Percentiles rank a stretch among this genome's conserved stretches.
These are phyloP conservation scores for Scomber japonicus DNA, from an alignment of 2,113 vertebrate genomes.

Conservation along the genomic window DNA sequence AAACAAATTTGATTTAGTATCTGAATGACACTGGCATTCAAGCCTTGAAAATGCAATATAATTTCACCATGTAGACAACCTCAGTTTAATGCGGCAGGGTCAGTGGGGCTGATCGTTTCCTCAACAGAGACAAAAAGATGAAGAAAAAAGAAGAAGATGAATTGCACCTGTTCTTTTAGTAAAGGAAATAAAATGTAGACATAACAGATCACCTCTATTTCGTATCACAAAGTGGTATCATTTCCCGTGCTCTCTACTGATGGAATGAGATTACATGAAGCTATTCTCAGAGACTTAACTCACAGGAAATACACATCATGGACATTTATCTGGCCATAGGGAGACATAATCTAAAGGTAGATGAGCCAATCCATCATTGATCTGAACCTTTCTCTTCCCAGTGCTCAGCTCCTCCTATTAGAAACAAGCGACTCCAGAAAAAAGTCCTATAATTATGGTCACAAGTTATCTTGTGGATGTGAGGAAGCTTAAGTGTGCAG, in stretches of 20 bases:
- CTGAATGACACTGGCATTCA: slow-evolving; percentile 16
- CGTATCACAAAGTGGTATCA: slow-evolving; percentile 40
- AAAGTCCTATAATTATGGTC: neutral
- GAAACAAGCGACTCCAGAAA: slow-evolving; percentile 17
- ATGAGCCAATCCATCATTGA: slow-evolving; percentile 64
- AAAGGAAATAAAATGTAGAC: slow-evolving; percentile 58
- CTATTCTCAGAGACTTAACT: slow-evolving; percentile 52
- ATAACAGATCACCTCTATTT: slow-evolving; percentile 59
- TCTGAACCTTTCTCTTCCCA: slow-evolving; percentile 20
- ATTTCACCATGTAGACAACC: slow-evolving; percentile 26
- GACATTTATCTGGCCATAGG: slow-evolving; percentile 61
- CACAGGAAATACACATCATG: slow-evolving; percentile 38
- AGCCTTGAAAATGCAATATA: slow-evolving; percentile 25
- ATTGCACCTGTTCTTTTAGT: slow-evolving; percentile 26
- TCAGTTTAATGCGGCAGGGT: slow-evolving; percentile 23
- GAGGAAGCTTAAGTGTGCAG: neutral
- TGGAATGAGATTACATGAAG: slow-evolving; percentile 62
- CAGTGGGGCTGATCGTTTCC: slow-evolving; percentile 34
- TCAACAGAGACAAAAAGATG: slow-evolving; percentile 14
- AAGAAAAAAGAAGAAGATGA: neutral
- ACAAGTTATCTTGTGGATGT: neutral
- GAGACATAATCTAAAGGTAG: slow-evolving; percentile 50
- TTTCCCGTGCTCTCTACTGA: slow-evolving; percentile 60
- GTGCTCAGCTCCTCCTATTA: neutral
- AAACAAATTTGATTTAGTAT: slow-evolving; percentile 43